Evolutionary conservation across 2,888 invertebrate species (phyloP), one percentile per base, ranked within the genome.

Genomic region (Teleiodes luculella): DNA sequence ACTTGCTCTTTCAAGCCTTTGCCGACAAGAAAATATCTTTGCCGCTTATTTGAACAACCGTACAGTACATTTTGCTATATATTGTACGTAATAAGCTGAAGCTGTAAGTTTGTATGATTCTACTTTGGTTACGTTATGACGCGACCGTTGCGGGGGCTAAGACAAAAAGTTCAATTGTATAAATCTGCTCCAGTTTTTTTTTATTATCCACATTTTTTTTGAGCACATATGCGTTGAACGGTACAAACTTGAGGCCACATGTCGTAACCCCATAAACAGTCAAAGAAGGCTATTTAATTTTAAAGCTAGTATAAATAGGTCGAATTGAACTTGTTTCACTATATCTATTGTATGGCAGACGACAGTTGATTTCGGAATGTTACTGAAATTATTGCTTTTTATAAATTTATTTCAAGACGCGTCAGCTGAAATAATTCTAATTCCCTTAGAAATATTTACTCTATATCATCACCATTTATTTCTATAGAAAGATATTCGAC

Each of bases 101-200:
- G 0, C 14, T 43, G 36, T 53, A 56, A 52, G 20, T 7, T 46
- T 30, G 43, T 30, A 52, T 43, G 57, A 35, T 51, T 63, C 64
- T 72, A 68, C 74, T 72, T 71, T 64, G 64, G 61, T 68, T 65
- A 64, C 65, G 61, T 68, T 65, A 64, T 64, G 73, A 68, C 69
- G 67, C 59, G 45, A 53, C 61, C 69, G 59, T 67, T 67, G 76
- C 69, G 76, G 74, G 74, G 68, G 75, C 67, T 56, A 49, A 55
- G 65, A 74, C 70, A 74, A 74, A 70, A 72, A 63, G 57, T 57
- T 58, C 60, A 65, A 68, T 69, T 67, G 68, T 72, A 68, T 65
- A 63, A 77, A 74, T 75, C 68, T 72, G 72, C 63, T 62, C 58
- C 60, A 61, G 64, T 66, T 71, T 67, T 67, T 67, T 67, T 63